These are phyloP conservation scores for Ictalurus furcatus DNA, from an alignment of 2,113 vertebrate genomes.

Conservation along the genomic window DNA sequence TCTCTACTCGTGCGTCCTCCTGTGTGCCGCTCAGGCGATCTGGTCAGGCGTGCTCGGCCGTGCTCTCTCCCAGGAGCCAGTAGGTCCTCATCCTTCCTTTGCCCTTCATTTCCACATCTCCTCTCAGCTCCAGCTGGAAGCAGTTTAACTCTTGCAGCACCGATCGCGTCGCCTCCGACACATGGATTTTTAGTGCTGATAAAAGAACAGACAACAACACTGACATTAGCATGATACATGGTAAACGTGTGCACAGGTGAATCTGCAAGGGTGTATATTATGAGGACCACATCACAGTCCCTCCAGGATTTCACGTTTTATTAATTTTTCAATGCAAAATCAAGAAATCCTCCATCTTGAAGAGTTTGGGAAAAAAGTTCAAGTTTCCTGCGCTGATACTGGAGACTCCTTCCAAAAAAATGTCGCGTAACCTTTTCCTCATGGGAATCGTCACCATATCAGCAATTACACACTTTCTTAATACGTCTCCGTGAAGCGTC, in stretches of 20 bases:
- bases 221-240: background rate
- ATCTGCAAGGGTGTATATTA: background rate
- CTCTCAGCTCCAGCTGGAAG: constrained; percentile 82
- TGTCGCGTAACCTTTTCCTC: too few relatives aligned
- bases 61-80: constrained; percentile 81
- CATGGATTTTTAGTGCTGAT: constrained; percentile 87
- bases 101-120: constrained; percentile 89
- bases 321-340: too few relatives aligned
- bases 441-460: background rate
- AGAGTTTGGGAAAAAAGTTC: too few relatives aligned
- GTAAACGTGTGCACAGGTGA: background rate
- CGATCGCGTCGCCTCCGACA: constrained; percentile 79
- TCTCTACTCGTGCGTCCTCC: background rate
- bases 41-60: constrained; percentile 45
- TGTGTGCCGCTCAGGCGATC: background rate
- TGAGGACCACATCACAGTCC: background rate
- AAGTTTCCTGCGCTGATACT: too few relatives aligned
- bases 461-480: background rate
- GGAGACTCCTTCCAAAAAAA: too few relatives aligned
- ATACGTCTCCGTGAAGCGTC: background rate
- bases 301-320: too few relatives aligned
- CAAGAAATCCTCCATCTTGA: too few relatives aligned
- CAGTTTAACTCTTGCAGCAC: constrained; percentile 81
- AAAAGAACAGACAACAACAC: background rate
- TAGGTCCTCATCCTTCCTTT: constrained; percentile 85